Evolutionary conservation across 2,113 vertebrate genomes (phyloP), one percentile per base, ranked within the genome.

Genomic region (Genyomyrus donnyi): DNA sequence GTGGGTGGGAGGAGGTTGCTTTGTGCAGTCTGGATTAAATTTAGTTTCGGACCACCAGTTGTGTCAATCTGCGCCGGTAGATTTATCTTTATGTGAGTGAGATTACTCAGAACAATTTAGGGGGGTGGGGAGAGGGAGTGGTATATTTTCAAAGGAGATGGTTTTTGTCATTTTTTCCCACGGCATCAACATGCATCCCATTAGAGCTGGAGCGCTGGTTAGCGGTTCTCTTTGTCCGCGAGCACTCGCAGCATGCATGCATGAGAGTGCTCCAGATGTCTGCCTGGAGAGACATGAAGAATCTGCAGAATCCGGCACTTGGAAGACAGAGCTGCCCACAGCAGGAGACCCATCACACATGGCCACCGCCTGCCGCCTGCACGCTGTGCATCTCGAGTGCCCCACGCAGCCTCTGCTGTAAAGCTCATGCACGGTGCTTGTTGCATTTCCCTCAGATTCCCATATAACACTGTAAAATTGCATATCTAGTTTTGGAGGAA

Each of bases 121-220:
- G 62, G n/a, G 62, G 62, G n/a, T 11, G 58, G n/a, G 21, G 58
- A n/a, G 24, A n/a, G 58, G 58, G 58, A 10, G 58, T 66, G 62
- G n/a, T 70, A 70, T 70, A 70, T 70, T 70, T 70, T 70, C 62
- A 70, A 70, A 70, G n/a, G 62, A 31, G 62, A 70, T 70, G 62
- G 62, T 70, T 70, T 70, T 70, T 70, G 62, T 70, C 62, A 70
- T 70, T 70, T 70, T 70, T 70, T 70, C 62, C 62, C 62, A 70
- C 62, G 62, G 62, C 62, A 70, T 70, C 62, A 70, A 70, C 27
- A 70, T 70, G 62, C 62, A 31, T 70, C 62, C n/a, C n/a, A 70
- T 31, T 70, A 31, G 27, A 70, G 9, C 27, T 13, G 9, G 62
- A 70, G n/a, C 62, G 1, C n/a, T 31, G 62, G 9, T 3, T 11